Percentiles rank a stretch among this genome's conserved stretches.
phyloP scores from a whole-genome alignment of 2,888 invertebrate species.

The Listrodromus nycthemerus region DNA sequence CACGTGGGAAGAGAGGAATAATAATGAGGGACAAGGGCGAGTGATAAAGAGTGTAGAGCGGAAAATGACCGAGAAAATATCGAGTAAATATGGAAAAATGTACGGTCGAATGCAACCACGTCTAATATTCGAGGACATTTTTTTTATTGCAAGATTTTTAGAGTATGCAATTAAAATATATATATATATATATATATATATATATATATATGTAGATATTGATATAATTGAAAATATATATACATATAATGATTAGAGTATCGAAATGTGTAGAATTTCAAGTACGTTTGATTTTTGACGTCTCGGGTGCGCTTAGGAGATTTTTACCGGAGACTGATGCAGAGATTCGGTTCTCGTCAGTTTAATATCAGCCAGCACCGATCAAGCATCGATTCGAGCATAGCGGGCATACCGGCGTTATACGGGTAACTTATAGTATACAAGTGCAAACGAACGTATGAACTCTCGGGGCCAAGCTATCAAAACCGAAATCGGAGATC shows the following conservation, averaged over 20 bases:
- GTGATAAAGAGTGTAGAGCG: neutral
- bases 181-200: no score
- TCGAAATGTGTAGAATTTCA: no score
- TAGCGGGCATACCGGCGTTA: conserved; percentile 20
- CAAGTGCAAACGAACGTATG: conserved; percentile 47
- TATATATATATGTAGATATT: no score
- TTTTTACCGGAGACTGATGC: neutral
- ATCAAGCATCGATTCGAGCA: conserved; percentile 41
- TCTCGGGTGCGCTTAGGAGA: neutral
- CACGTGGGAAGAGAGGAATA: conserved; percentile 52
- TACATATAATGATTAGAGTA: no score
- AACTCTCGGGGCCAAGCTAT: conserved; percentile 58
- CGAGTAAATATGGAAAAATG: neutral
- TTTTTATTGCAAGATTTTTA: neutral
- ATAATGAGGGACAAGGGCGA: conserved; percentile 43
- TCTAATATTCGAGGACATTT: neutral
- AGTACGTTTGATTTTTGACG: neutral
- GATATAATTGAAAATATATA: no score
- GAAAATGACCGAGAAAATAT: neutral
- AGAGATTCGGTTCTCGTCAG: conserved; percentile 50
- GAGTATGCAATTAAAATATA: neutral
- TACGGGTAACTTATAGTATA: neutral
- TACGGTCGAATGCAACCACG: neutral
- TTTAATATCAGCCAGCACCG: conserved; percentile 1
- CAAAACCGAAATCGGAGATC: conserved; percentile 71